A percentile compares a stretch with the other conserved stretches of the same genome.
Conservation (phyloP, 2,888 invertebrate genomes). For the Crossocerus cetratus region DNA sequence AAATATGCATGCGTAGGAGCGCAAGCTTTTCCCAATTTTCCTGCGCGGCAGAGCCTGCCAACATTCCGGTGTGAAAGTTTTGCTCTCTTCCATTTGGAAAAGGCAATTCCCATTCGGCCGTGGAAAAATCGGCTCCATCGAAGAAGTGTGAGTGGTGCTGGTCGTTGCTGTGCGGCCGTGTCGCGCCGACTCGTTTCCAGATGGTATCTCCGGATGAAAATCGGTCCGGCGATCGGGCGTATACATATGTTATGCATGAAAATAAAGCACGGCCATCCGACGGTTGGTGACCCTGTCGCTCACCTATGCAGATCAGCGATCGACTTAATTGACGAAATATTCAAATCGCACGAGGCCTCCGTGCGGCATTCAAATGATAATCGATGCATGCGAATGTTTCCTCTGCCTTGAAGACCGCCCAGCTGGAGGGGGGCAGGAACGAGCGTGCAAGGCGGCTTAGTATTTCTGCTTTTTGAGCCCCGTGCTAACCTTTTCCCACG, state of each 20-base stretch:
- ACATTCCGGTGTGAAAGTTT: too few species aligned
- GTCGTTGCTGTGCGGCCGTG: neutral
- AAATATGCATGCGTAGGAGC: too few species aligned
- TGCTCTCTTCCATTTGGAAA: too few species aligned
- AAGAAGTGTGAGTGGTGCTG: neutral
- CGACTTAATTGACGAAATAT: slow-evolving; percentile 73
- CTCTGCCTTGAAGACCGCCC: neutral
- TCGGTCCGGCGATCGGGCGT: slow-evolving; percentile 25
- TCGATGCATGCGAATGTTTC: slow-evolving; percentile 29
- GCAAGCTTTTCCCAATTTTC: too few species aligned
- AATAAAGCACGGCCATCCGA: slow-evolving; percentile 37
- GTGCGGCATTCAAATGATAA: slow-evolving; percentile 66
- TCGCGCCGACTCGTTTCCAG: neutral
- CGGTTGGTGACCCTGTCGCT: slow-evolving; percentile 64
- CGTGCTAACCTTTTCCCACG: too few species aligned
- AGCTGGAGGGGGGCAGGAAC: too few species aligned
- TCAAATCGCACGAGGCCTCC: slow-evolving; percentile 61
- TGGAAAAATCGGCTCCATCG: too few species aligned
- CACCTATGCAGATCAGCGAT: slow-evolving; percentile 70
- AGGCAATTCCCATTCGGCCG: too few species aligned
- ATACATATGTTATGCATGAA: slow-evolving; percentile 16
- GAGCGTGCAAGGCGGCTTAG: too few species aligned
- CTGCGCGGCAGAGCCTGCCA: too few species aligned
- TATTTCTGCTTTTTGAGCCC: too few species aligned
- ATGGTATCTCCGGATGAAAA: slow-evolving; percentile 5